Percentiles rank a stretch among this genome's conserved stretches.
These are phyloP conservation scores for Romanogobio albipinnatus DNA, from an alignment of 2,113 vertebrate species.

Conservation along the genomic window DNA sequence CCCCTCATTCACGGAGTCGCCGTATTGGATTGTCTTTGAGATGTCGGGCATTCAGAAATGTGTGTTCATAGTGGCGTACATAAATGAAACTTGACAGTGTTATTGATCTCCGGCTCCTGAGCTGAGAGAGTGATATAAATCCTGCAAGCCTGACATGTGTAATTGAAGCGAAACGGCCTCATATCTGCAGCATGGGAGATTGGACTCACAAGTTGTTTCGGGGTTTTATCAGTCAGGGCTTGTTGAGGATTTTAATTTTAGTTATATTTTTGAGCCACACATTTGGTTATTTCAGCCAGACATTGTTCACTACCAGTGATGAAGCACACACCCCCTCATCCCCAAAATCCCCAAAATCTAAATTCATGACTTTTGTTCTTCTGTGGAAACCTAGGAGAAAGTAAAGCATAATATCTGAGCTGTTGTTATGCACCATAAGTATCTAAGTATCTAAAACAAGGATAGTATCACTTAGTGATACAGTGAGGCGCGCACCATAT, in stretches of 20 bases:
- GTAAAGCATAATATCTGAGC: no score
- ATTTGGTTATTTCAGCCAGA: no score
- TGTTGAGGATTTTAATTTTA: neutral
- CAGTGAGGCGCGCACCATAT: no score
- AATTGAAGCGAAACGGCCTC: slow-evolving; percentile 54
- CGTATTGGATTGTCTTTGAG: slow-evolving; percentile 29
- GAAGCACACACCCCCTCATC: no score
- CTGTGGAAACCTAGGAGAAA: no score
- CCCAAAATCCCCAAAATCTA: no score
- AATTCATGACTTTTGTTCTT: no score
- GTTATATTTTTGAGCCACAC: no score
- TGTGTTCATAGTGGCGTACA: slow-evolving; percentile 37
- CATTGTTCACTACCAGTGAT: no score
- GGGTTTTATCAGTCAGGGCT: neutral
- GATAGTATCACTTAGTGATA: no score
- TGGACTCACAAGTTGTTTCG: slow-evolving; percentile 24
- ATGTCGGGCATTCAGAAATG: slow-evolving; percentile 24
- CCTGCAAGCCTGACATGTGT: slow-evolving; percentile 61
- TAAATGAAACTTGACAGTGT: slow-evolving; percentile 31
- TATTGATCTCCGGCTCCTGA: slow-evolving; percentile 48
- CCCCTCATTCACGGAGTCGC: slow-evolving; percentile 21
- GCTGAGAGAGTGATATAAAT: slow-evolving; percentile 61
- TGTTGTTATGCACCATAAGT: no score
- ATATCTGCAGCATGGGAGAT: slow-evolving; percentile 50
- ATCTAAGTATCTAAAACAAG: no score